phyloP scores from a whole-genome alignment of 2,797 vertebrate genomes.

The Poecilia gillii region DNA sequence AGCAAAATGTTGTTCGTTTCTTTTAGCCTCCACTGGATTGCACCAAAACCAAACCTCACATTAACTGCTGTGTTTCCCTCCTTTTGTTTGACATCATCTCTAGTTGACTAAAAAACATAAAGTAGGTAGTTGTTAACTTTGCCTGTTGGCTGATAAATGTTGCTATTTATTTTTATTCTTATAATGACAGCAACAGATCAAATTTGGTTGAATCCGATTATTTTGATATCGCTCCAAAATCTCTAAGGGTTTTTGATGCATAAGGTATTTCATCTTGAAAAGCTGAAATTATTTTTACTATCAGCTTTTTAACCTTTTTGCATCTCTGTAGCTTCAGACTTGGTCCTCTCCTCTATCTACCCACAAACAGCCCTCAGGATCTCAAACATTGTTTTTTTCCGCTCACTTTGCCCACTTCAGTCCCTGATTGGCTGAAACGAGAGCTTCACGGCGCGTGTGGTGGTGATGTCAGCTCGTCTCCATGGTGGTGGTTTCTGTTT shows the following conservation, averaged over 20 bases:
- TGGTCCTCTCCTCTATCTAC: neutral
- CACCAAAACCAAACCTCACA: neutral
- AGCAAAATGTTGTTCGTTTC: neutral
- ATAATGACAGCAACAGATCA: neutral
- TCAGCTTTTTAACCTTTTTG: neutral
- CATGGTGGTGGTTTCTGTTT: constrained; percentile 43
- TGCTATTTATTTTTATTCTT: neutral
- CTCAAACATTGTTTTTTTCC: neutral
- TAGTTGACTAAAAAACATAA: neutral
- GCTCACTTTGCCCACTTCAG: neutral
- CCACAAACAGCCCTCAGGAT: neutral
- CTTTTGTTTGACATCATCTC: neutral
- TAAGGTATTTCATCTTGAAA: neutral
- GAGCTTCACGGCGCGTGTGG: constrained; percentile 1
- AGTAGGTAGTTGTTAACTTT: neutral
- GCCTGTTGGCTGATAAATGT: neutral
- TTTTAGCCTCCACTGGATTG: no score
- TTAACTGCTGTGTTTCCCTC: neutral
- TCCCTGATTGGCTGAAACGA: constrained; percentile 37
- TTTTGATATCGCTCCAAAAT: neutral
- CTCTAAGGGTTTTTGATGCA: neutral
- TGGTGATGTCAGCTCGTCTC: constrained; percentile 45
- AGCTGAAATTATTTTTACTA: neutral
- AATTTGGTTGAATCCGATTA: neutral
- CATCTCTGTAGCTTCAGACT: neutral